Evolutionary conservation across 2,888 invertebrate species (phyloP).

Genomic region (Cataglyphis cursor): DNA sequence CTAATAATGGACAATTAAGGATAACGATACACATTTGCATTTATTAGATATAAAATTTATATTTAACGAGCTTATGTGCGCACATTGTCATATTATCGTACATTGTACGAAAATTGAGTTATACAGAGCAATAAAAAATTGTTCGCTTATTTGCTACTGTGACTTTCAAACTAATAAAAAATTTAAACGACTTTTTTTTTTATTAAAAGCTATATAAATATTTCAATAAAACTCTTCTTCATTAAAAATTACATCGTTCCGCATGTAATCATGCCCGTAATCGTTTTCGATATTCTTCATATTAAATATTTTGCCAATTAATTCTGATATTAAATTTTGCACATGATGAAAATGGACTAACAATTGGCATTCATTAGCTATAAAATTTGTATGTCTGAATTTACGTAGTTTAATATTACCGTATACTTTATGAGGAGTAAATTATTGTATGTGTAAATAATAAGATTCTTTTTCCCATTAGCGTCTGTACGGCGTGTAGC

Average conservation of each 20-base stretch:
- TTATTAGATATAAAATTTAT: conserved; percentile 37
- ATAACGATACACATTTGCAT: conserved; percentile 17
- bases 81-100: conserved; percentile 1
- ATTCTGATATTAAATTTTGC: conserved; percentile 33
- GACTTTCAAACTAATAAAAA: conserved; percentile 5
- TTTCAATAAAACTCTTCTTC: background rate
- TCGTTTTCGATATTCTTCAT: conserved; percentile 13
- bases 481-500: background rate
- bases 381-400: conserved; percentile 20
- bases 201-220: background rate
- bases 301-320: conserved; percentile 31
- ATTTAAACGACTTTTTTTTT: background rate
- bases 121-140: background rate
- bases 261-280: conserved; percentile 1
- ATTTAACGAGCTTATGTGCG: conserved; percentile 9
- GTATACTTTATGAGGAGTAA: conserved; percentile 22
- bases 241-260: conserved; percentile 7
- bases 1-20: conserved; percentile 31
- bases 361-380: conserved; percentile 29
- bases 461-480: conserved; percentile 5
- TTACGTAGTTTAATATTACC: conserved; percentile 26
- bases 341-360: conserved; percentile 29
- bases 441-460: conserved; percentile 8
- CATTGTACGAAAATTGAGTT: conserved; percentile 14
- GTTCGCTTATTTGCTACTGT: background rate